Base-by-base conservation (phyloP, 1,140 invertebrate genomes). In the Formica selysi region DNA sequence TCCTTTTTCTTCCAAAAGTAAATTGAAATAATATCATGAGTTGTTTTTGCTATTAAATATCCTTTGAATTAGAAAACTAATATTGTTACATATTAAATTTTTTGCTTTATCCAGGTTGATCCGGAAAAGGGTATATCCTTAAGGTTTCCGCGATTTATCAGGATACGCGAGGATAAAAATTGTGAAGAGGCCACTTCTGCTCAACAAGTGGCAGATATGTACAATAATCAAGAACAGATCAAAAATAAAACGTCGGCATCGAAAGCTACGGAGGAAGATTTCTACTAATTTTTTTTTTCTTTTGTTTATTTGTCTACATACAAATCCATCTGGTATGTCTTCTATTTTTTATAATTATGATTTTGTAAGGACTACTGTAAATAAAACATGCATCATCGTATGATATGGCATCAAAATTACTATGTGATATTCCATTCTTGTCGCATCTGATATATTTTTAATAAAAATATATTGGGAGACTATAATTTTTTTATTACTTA, bases 41-140 rank as follows among this genome's bases (percentile, higher is more conserved):
- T 4, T 16, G 8, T 22, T 32, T 44, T 1, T 65, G 13, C 5
- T n/a, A 44, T 64, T 36, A 76, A 16, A 67, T 76, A 41, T 11
- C 62, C 2, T 29, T 62, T 22, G 22, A 67, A 54, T 38, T 38
- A 54, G 36, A 26, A 22, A 41, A 38, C 8, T n/a, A 16, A 10
- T 16, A 36, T 61, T 64, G 80, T 65, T n/a, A 74, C 13, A 51
- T 70, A 85, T 81, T 73, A 57, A 32, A 59, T 44, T 5, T 41
- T 51, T 88, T 73, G 3, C 84, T 64, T 38, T 80, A 51, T 86
- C 38, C 74, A 97, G 97, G 96, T 99, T 65, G 98, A 99, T 96
- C 96, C 97, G 32, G 97, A 98, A 91, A 98, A 98, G 92, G 99
- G 99, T 22, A 99, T 99, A 89, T 99, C 98, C 1, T 95, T 99